These are phyloP conservation scores for Perca schrenkii DNA, from an alignment of 2,113 vertebrate species.

Conservation along the genomic window DNA sequence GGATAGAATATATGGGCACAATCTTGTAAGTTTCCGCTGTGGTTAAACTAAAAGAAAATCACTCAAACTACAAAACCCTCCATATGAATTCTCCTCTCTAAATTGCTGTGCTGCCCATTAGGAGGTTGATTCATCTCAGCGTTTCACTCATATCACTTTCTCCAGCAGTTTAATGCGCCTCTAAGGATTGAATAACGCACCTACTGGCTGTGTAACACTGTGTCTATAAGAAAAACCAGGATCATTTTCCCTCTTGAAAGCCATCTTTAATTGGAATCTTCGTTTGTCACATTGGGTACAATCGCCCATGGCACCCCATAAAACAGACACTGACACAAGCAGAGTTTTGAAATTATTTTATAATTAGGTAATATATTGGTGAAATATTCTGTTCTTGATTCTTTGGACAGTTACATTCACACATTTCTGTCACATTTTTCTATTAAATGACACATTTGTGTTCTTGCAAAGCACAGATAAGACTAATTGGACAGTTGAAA, in stretches of 20 bases:
- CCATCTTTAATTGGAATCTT: slow-evolving; percentile 82
- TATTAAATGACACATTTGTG: slow-evolving; percentile 77
- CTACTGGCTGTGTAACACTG: slow-evolving; percentile 38
- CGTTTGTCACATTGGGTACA: slow-evolving; percentile 69
- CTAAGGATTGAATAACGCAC: slow-evolving; percentile 77
- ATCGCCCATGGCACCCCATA: slow-evolving; percentile 48
- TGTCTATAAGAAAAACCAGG: slow-evolving; percentile 45
- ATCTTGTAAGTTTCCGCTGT: neutral
- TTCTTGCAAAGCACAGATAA: slow-evolving; percentile 82
- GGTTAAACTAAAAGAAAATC: slow-evolving; percentile 1
- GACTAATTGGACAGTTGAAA: slow-evolving; percentile 80
- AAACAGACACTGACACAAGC: slow-evolving; percentile 65
- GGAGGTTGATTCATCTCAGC: slow-evolving; percentile 63
- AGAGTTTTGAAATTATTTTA: slow-evolving; percentile 74
- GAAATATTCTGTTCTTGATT: slow-evolving; percentile 73
- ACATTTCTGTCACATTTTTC: slow-evolving; percentile 73
- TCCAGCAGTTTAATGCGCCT: slow-evolving; percentile 48
- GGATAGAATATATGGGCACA: neutral
- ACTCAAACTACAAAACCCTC: neutral
- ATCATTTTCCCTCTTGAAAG: slow-evolving; percentile 69
- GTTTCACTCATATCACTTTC: slow-evolving; percentile 24
- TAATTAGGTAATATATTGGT: slow-evolving; percentile 79
- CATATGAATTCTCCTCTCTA: slow-evolving; percentile 9
- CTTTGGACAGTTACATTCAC: slow-evolving; percentile 62
- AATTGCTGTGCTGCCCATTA: slow-evolving; percentile 41